A percentile compares a stretch with the other conserved stretches of the same genome.
These are phyloP conservation scores for Tachysurus fulvidraco DNA, from an alignment of 2,113 vertebrate species.

Conservation along the genomic window DNA sequence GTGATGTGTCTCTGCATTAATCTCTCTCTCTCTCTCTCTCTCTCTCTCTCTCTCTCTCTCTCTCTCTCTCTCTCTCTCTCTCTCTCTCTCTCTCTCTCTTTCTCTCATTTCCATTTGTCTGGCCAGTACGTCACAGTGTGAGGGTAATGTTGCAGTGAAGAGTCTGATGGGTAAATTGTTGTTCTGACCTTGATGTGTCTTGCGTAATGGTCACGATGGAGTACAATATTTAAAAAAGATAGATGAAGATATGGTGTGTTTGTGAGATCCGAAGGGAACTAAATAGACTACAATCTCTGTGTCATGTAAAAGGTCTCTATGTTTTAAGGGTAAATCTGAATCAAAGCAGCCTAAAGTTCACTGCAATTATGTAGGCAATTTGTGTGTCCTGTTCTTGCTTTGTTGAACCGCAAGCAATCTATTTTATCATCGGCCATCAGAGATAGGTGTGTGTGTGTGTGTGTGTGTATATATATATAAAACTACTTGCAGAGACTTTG, in stretches of 20 bases:
- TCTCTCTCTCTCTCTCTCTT: conserved; percentile 17
- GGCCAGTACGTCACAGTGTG: conserved; percentile 8
- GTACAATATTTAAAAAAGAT: conserved; percentile 16
- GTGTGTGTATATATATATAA: too few relatives aligned
- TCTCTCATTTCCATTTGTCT: conserved; percentile 7
- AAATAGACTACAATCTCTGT: not conserved
- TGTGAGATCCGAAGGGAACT: not conserved
- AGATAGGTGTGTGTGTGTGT: not conserved
- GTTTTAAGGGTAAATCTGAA: not conserved
- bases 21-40: conserved; percentile 22
- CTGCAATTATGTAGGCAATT: not conserved
- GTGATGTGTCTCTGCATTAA: not conserved
- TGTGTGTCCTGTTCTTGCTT: not conserved
- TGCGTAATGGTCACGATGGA: not conserved
- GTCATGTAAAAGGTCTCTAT: conserved; percentile 2
- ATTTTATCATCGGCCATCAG: not conserved
- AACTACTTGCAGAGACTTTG: not conserved
- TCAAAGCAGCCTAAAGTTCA: conserved; percentile 9
- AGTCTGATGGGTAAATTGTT: conserved; percentile 47
- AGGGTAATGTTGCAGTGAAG: conserved; percentile 12
- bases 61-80: conserved; percentile 13
- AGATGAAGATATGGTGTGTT: conserved; percentile 2
- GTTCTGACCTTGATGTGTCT: conserved; percentile 47
- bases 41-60: not conserved
- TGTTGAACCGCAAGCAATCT: not conserved